Evolutionary conservation across 2,113 vertebrate species (phyloP), one percentile per base, ranked within the genome.

Genomic region (Chloropsis hardwickii): DNA sequence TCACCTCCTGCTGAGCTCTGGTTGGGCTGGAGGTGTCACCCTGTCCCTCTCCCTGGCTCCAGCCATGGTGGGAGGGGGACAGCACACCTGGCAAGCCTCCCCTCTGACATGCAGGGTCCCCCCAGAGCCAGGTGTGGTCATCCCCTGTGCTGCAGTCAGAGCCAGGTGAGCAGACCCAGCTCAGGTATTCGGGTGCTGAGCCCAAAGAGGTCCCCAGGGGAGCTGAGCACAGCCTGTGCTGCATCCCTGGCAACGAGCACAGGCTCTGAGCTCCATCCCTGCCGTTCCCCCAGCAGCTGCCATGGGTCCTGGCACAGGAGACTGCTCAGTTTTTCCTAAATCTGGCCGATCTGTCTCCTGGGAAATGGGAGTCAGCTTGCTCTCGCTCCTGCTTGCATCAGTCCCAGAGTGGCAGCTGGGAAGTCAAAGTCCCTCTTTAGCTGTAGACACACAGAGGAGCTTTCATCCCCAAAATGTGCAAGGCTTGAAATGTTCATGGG

Each of bases 291-390:
- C 88, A 82, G 90, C 96, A 96, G 72, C 95, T 96, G 96, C 50
- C 22, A 77, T 35, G 92, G 94, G 90, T 40, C 92, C 94, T 97
- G 96, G 96, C 94, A 96, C 94, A 80, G 81, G 53, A 95, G 70
- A 61, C 90, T 93, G 85, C 94, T 94, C 95, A 76, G 79, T 83
- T 95, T 88, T 82, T 60, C 92, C 92, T 54, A 88, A 93, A 96
- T 95, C 88, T 95, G 92, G 42, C 87, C 94, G 79, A 61, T 64
- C 62, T 5, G 7, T 94, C 94, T 96, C 94, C 81, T 0, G 2
- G 85, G 94, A 96, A 91, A 82, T 91, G 70, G 70, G 70, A 94
- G 66, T 58, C 88, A 83, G 85, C 85, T 93, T 82, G 90, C 74
- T 85, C 1, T 7, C 73, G 18, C 13, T 80, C 84, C 94, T 82